phyloP scores from a whole-genome alignment of 2,888 invertebrate species.

The Phoenoteleia sp. region DNA sequence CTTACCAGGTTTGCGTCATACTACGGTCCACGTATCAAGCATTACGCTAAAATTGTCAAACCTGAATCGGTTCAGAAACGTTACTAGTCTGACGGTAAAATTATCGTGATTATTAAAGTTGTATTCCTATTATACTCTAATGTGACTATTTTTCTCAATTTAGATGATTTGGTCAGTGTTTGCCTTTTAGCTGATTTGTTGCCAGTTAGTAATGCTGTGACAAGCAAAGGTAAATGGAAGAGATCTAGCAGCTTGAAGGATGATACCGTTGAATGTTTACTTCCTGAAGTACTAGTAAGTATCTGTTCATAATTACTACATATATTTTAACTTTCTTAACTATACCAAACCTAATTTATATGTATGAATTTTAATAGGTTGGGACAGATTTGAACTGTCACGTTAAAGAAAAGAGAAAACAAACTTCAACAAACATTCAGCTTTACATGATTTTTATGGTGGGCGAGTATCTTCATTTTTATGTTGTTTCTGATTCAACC shows the following conservation, averaged over 20 bases:
- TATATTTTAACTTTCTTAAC: too few relatives aligned
- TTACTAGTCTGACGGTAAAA: slow-evolving; percentile 18
- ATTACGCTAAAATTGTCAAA: slow-evolving; percentile 4
- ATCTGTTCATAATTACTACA: too few relatives aligned
- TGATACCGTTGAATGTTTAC: too few relatives aligned
- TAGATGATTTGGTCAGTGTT: not conserved
- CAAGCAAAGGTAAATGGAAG: slow-evolving; percentile 7
- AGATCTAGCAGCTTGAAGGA: too few relatives aligned
- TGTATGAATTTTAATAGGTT: slow-evolving; percentile 20
- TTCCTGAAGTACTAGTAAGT: slow-evolving; percentile 23
- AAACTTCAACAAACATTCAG: not conserved
- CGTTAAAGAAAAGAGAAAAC: slow-evolving; percentile 5
- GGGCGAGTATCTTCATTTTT: slow-evolving; percentile 8
- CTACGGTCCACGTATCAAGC: not conserved
- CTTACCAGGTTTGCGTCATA: not conserved
- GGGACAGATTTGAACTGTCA: slow-evolving; percentile 8
- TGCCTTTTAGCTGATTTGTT: slow-evolving; percentile 18
- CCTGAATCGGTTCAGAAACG: not conserved
- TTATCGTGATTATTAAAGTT: too few relatives aligned
- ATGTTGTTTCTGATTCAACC: slow-evolving; percentile 13
- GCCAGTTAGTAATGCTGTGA: slow-evolving; percentile 28
- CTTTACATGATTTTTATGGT: slow-evolving; percentile 19
- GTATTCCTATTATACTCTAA: too few relatives aligned
- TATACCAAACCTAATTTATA: too few relatives aligned
- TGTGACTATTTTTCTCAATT: not conserved